These are phyloP conservation scores for Saccostrea cuccullata DNA, from an alignment of 1,140 invertebrate genomes.

Conservation along the genomic window DNA sequence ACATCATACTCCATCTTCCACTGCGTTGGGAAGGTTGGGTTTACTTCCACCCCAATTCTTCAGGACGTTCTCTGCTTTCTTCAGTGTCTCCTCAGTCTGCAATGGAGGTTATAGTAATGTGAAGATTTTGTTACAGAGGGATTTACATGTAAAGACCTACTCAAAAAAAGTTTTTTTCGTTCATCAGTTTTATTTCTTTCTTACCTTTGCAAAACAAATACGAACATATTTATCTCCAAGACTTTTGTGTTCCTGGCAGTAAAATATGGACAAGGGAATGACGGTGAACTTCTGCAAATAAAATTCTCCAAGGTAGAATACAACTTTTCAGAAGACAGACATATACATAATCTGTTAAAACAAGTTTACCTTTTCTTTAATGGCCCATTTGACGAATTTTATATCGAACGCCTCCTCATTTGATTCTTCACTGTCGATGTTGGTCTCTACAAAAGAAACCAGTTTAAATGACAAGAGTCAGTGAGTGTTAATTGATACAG, in stretches of 20 bases:
- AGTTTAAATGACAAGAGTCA: no score
- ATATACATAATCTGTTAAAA: no score
- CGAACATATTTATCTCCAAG: conserved; percentile 92
- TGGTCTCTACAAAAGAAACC: no score
- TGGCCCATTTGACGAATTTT: conserved; percentile 95
- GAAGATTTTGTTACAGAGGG: no score
- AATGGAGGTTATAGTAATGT: neutral
- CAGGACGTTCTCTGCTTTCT: neutral
- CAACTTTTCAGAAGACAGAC: no score
- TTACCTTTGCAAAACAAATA: conserved; percentile 91
- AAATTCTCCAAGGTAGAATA: neutral
- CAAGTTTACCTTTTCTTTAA: conserved; percentile 85
- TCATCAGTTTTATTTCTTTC: no score
- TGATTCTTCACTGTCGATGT: conserved; percentile 39
- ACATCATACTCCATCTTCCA: no score
- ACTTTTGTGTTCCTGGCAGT: conserved; percentile 88
- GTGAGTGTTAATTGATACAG: no score
- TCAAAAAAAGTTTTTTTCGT: no score
- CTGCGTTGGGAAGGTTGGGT: neutral
- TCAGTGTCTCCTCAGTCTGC: neutral
- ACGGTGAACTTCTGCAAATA: conserved; percentile 86
- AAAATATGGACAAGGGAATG: conserved; percentile 96
- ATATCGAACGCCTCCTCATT: conserved; percentile 85
- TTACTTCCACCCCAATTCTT: neutral
- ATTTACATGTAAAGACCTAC: no score